Base-by-base conservation (phyloP, 92 coral and sea anemone genomes). In the Epizoanthus stellaris region DNA sequence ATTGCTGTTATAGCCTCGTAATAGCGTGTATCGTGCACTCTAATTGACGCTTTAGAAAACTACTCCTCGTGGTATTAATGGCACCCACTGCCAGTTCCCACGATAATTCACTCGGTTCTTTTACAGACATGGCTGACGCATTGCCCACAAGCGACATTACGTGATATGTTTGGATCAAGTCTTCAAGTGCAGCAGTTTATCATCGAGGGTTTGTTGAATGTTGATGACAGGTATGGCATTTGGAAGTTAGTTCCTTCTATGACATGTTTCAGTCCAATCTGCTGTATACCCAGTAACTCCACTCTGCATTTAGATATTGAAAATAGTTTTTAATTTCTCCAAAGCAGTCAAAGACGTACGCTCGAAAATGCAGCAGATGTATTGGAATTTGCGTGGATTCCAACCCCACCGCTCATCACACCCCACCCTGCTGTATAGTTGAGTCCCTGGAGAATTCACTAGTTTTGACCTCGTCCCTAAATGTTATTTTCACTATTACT, bases 41-140 rank as follows among this genome's bases (percentile, higher is more conserved):
- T 30, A 30, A 30, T 30, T 2, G 36, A 30, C 36, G 36, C 36
- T 30, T 23, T 30, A 30, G 36, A 30, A 1, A 30, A 30, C 36
- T 30, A 30, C 36, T 30, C 2, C 36, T 2, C 2, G 36, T 30
- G 36, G 36, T 30, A 30, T 30, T 1, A 30, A 30, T 30, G 1
- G 36, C 6, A 43, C 8, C 49, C 49, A 43, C 49, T 43, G 6
- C 49, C 5, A 43, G 5, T 43, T 7, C 5, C 8, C 49, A 43
- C 49, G 8, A 5, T 68, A 6, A n/a, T 16, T 76, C 9, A 23
- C 34, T 17, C 12, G 15, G 5, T 87, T 45, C 36, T 3, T 70
- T 17, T 34, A 4, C 76, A 87, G 90, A 80, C 68, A 42, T 87
- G 90, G 90, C 73, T 45, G 67, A 34, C 34, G 57, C 59, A 70